Evolutionary conservation across 1,140 invertebrate species (phyloP).

Genomic region (Drosophila setifemur): DNA sequence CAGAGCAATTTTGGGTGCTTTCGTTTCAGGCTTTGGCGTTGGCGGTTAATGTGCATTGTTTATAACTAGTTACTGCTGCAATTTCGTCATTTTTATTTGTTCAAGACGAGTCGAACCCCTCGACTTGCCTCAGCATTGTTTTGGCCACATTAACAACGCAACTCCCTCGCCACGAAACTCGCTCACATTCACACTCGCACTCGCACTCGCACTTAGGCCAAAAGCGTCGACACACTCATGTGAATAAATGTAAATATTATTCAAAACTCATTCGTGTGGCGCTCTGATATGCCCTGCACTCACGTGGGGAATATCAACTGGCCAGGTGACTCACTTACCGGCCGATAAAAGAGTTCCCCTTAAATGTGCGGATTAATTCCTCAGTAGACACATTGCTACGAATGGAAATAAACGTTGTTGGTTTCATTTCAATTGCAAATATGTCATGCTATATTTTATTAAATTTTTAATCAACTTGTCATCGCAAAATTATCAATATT

Average conservation of each 20-base stretch:
- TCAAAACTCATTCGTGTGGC: conserved; percentile 64
- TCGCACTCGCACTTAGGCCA: conserved; percentile 13
- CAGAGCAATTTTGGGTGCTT: not conserved
- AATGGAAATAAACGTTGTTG: too few relatives aligned
- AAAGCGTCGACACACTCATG: not conserved
- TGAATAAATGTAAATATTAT: conserved; percentile 72
- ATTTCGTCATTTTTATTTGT: conserved; percentile 74
- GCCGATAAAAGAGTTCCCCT: conserved; percentile 16
- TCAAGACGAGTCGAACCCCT: conserved; percentile 15
- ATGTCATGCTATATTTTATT: too few relatives aligned
- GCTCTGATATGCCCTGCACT: conserved; percentile 24
- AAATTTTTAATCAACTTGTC: not conserved
- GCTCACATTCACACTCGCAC: conserved; percentile 22
- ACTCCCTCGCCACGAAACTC: conserved; percentile 49
- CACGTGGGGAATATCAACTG: conserved; percentile 27
- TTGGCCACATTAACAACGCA: conserved; percentile 67
- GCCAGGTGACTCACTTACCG: conserved; percentile 10
- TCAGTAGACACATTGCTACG: conserved; percentile 1
- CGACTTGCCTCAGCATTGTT: conserved; percentile 54
- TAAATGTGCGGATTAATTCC: conserved; percentile 8
- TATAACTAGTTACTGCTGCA: conserved; percentile 56
- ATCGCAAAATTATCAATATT: too few relatives aligned
- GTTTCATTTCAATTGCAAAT: too few relatives aligned
- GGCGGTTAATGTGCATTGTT: conserved; percentile 71
- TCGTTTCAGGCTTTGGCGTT: conserved; percentile 31